Percentiles rank a stretch among this genome's conserved stretches.
These are phyloP conservation scores for Microplitis mediator DNA, from an alignment of 1,140 invertebrate species.

Conservation along the genomic window DNA sequence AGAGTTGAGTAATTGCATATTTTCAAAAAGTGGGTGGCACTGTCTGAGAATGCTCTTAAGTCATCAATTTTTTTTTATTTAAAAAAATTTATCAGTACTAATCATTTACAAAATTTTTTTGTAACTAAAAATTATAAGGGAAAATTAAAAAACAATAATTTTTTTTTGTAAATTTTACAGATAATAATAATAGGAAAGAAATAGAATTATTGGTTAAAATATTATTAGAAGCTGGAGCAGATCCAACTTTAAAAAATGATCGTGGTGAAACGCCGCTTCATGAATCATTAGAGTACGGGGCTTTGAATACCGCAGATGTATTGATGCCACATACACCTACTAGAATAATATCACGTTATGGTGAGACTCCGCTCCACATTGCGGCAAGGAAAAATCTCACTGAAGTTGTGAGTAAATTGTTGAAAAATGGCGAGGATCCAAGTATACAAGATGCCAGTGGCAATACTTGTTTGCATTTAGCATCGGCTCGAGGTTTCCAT, in stretches of 20 bases:
- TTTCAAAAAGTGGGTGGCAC: too few species aligned
- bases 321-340: slow-evolving; percentile 48
- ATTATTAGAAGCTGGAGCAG: slow-evolving; percentile 59
- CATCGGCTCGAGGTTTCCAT: slow-evolving; percentile 55
- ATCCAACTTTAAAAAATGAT: slow-evolving; percentile 56
- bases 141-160: neutral
- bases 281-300: slow-evolving; percentile 63
- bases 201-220: slow-evolving; percentile 51
- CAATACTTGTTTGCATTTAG: slow-evolving; percentile 57
- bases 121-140: neutral
- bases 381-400: slow-evolving; percentile 55
- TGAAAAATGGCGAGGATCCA: slow-evolving; percentile 51
- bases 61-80: too few species aligned
- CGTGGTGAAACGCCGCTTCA: slow-evolving; percentile 61
- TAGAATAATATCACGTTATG: slow-evolving; percentile 49
- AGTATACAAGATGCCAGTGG: slow-evolving; percentile 54
- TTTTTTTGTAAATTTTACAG: slow-evolving; percentile 30
- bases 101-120: neutral
- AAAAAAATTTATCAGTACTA: too few species aligned
- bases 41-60: too few species aligned
- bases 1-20: too few species aligned
- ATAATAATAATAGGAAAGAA: slow-evolving; percentile 44
- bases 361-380: slow-evolving; percentile 56
- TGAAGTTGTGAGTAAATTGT: slow-evolving; percentile 46
- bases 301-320: slow-evolving; percentile 47